Evolutionary conservation across 2,888 invertebrate genomes (phyloP).

Genomic region (Drosophila longiperda): DNA sequence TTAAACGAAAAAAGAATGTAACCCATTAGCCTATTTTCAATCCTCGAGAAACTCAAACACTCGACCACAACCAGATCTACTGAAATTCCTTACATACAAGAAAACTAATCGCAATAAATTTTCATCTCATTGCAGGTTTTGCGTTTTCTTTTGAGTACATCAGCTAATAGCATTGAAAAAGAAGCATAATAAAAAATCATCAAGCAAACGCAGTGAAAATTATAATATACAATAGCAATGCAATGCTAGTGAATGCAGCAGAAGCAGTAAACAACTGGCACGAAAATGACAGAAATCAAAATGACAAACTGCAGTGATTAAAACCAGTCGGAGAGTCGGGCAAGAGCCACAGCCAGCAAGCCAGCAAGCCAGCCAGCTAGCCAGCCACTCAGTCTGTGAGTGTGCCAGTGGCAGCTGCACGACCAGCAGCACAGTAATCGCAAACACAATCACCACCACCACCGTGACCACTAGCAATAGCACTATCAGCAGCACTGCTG

Average conservation of each 20-base stretch:
- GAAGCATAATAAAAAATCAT: slow-evolving; percentile 23
- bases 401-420: slow-evolving; percentile 36
- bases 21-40: slow-evolving; percentile 16
- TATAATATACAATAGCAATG: slow-evolving; percentile 50
- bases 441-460: slow-evolving; percentile 2
- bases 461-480: slow-evolving; percentile 27
- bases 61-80: slow-evolving; percentile 12
- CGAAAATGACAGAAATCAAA: slow-evolving; percentile 74
- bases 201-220: slow-evolving; percentile 49
- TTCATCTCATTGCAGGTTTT: slow-evolving; percentile 68
- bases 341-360: slow-evolving; percentile 41
- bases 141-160: slow-evolving; percentile 69
- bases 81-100: slow-evolving; percentile 35
- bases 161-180: slow-evolving; percentile 71
- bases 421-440: slow-evolving; percentile 1
- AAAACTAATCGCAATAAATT: slow-evolving; percentile 32
- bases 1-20: not conserved
- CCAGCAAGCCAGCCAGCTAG: slow-evolving; percentile 3
- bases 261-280: slow-evolving; percentile 57
- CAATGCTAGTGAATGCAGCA: slow-evolving; percentile 50
- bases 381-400: slow-evolving; percentile 47
- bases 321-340: slow-evolving; percentile 65
- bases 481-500: slow-evolving; percentile 18
- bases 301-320: slow-evolving; percentile 76
- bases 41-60: not conserved